Evolutionary conservation across 2,888 invertebrate species (phyloP).

Genomic region (Athalia cordata): DNA sequence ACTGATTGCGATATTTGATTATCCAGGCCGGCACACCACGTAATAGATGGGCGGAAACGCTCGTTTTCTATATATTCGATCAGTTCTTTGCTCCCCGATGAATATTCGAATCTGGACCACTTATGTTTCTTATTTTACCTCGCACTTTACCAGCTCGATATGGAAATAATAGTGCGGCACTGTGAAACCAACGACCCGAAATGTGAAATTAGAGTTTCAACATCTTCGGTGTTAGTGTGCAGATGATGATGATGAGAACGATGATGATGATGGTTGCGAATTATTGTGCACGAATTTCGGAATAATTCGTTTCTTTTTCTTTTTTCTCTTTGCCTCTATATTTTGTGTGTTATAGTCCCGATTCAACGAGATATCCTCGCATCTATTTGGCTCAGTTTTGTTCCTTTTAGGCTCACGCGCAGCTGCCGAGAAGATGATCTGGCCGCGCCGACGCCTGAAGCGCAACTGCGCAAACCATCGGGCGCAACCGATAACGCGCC

Average conservation of each 20-base stretch:
- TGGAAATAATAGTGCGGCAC: no score
- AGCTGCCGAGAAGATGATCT: slow-evolving; percentile 18
- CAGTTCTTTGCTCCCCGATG: no score
- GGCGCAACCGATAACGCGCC: slow-evolving; percentile 56
- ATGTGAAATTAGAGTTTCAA: no score
- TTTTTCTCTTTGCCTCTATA: neutral
- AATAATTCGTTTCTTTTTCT: neutral
- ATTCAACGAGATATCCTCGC: neutral
- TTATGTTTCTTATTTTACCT: no score
- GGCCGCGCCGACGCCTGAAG: slow-evolving; percentile 51
- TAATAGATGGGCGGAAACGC: no score
- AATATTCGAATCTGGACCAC: no score
- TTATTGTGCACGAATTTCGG: neutral
- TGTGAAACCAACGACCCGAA: no score
- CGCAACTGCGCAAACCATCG: slow-evolving; percentile 57
- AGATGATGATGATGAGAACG: neutral
- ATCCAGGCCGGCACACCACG: no score
- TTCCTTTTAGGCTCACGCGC: neutral
- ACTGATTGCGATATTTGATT: no score
- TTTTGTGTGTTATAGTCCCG: neutral
- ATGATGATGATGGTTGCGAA: neutral
- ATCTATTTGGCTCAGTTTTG: slow-evolving; percentile 1
- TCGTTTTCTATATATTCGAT: no score
- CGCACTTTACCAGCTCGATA: no score
- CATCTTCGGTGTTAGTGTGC: neutral